Conservation (phyloP, 2,888 invertebrate species). For the Ditula angustiorana region DNA sequence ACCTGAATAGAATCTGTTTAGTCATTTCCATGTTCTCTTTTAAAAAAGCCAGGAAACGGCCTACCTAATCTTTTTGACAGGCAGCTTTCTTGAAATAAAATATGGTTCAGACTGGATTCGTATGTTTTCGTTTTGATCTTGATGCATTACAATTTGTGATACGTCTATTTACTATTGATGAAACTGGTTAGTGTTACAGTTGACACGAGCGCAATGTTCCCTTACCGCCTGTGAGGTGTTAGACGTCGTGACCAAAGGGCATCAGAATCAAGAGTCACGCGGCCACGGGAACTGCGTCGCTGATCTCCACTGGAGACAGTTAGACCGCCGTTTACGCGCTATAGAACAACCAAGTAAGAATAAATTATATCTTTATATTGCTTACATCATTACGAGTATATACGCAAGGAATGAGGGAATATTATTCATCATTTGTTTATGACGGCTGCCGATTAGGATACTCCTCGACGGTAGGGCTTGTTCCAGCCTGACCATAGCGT, state of each 20-base stretch:
- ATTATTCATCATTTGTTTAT: neutral
- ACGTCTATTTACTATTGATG: neutral
- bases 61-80: no score
- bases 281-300: slow-evolving; percentile 61
- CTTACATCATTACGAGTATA: no score
- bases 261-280: slow-evolving; percentile 48
- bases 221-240: slow-evolving; percentile 83
- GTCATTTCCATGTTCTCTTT: slow-evolving; percentile 1
- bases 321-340: slow-evolving; percentile 88
- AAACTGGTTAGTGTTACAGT: slow-evolving; percentile 52
- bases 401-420: no score
- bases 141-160: no score
- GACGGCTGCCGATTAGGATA: neutral
- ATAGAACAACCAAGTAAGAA: slow-evolving; percentile 88
- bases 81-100: neutral
- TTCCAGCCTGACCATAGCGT: no score
- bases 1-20: slow-evolving; percentile 12
- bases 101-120: no score
- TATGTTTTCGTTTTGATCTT: no score
- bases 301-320: slow-evolving; percentile 78
- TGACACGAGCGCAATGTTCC: slow-evolving; percentile 66
- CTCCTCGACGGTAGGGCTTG: no score
- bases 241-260: slow-evolving; percentile 66
- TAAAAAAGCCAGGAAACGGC: neutral
- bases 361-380: no score